phyloP scores from a whole-genome alignment of 2,888 invertebrate genomes.

The Dioctria rufipes region DNA sequence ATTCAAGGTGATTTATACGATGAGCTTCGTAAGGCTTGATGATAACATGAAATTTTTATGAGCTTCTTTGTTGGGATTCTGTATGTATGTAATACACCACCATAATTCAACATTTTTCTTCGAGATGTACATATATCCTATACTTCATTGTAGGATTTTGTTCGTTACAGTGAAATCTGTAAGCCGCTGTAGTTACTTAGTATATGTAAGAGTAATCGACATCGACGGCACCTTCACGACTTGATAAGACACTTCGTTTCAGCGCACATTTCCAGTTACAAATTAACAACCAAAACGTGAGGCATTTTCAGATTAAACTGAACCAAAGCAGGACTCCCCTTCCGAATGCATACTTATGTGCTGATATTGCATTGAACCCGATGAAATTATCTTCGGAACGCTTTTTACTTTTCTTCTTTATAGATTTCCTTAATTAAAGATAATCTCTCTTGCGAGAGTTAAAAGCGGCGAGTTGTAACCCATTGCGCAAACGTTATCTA shows the following conservation, averaged over 20 bases:
- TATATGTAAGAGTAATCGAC: neutral
- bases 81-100: neutral
- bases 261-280: conserved; percentile 7
- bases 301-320: conserved; percentile 25
- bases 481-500: neutral
- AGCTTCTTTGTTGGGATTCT: conserved; percentile 22
- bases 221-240: conserved; percentile 23
- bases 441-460: conserved; percentile 15
- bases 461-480: neutral
- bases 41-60: conserved; percentile 28
- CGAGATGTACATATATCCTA: too few relatives aligned
- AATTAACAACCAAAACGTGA: conserved; percentile 47
- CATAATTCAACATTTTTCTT: neutral
- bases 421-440: conserved; percentile 43
- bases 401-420: neutral
- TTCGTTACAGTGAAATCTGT: too few relatives aligned
- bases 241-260: conserved; percentile 6
- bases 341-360: neutral
- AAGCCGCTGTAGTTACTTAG: too few relatives aligned
- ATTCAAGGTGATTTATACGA: conserved; percentile 47
- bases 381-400: conserved; percentile 18
- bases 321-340: neutral
- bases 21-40: conserved; percentile 6
- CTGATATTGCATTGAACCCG: neutral
- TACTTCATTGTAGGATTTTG: too few relatives aligned